A percentile compares a stretch with the other conserved stretches of the same genome.
These are phyloP conservation scores for human DNA, from an alignment of 2,113 vertebrate species.

Conservation along the genomic window DNA sequence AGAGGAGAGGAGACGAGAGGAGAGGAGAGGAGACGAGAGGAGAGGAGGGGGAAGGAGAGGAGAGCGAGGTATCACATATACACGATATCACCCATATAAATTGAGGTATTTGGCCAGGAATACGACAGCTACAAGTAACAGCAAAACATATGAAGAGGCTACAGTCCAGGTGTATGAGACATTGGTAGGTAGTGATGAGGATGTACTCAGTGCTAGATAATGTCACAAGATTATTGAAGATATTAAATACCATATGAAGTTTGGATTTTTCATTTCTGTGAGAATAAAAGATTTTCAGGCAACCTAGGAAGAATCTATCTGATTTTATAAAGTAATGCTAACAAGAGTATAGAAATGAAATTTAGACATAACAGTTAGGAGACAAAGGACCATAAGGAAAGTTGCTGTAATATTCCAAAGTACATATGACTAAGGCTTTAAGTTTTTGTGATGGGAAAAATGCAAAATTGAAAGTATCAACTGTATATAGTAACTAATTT, in stretches of 20 bases:
- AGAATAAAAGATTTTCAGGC: neutral
- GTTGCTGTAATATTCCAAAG: neutral
- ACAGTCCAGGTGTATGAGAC: too few relatives aligned
- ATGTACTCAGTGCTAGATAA: neutral
- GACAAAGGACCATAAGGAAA: neutral
- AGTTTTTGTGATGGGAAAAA: neutral
- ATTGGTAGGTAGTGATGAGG: neutral
- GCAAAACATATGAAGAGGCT: neutral
- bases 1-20: neutral
- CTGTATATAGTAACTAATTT: neutral
- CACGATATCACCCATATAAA: neutral
- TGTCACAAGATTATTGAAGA: neutral
- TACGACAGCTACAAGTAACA: neutral
- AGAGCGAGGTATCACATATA: neutral
- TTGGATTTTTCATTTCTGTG: neutral
- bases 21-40: neutral
- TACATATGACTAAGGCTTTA: neutral
- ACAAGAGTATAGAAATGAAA: neutral
- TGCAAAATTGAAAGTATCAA: neutral
- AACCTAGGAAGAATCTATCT: neutral
- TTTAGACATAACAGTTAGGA: neutral
- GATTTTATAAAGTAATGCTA: neutral
- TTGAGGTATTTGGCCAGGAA: too few relatives aligned
- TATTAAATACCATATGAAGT: neutral
- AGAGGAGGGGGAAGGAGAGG: neutral